A percentile compares a stretch with the other conserved stretches of the same genome.
These are phyloP conservation scores for Tachina fera DNA, from an alignment of 2,888 invertebrate species.

Conservation along the genomic window DNA sequence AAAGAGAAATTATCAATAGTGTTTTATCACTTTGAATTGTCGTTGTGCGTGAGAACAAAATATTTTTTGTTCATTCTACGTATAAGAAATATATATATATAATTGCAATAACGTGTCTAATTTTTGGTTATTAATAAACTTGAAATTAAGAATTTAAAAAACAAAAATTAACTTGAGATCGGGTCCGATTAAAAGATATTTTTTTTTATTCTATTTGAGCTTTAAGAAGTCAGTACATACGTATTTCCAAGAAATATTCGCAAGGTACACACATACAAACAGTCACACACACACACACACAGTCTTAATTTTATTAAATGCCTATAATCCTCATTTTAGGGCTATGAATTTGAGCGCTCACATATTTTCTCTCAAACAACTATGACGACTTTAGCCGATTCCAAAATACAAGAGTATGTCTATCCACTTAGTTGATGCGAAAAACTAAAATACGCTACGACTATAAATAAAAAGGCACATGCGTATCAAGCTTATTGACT, in stretches of 20 bases:
- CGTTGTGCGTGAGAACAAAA: conserved; percentile 29
- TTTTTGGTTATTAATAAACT: background rate
- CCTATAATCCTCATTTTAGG: too few relatives aligned
- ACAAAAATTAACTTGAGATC: too few relatives aligned
- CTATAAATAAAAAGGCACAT: too few relatives aligned
- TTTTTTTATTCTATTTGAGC: background rate
- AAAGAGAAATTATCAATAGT: conserved; percentile 3
- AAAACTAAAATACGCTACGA: background rate
- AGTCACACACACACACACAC: too few relatives aligned
- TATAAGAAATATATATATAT: background rate
- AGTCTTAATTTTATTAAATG: too few relatives aligned
- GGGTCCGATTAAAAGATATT: background rate
- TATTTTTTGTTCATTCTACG: background rate
- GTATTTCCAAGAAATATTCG: background rate
- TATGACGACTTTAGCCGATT: too few relatives aligned
- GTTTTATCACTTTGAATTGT: conserved; percentile 1
- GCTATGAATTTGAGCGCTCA: too few relatives aligned
- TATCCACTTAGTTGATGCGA: background rate
- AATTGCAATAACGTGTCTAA: conserved; percentile 10
- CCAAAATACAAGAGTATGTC: too few relatives aligned
- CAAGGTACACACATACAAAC: too few relatives aligned
- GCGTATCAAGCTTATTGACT: too few relatives aligned
- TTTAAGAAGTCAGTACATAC: background rate
- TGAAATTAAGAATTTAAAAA: background rate
- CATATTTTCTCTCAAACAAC: too few relatives aligned